Base-by-base conservation (phyloP, 2,888 invertebrate species). In the Spilarctia lutea region DNA sequence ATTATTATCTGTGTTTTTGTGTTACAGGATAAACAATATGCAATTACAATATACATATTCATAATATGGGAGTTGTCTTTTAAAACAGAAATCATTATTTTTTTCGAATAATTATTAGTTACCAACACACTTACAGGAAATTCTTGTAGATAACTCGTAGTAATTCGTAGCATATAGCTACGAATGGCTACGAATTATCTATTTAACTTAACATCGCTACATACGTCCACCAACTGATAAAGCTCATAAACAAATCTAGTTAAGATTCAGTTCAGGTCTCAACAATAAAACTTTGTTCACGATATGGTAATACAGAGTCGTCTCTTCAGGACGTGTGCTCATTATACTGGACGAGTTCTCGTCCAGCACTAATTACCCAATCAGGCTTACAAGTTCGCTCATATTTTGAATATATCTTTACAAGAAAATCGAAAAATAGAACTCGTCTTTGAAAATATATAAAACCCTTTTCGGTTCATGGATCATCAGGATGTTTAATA, bases 311-410 rank as follows among this genome's bases (percentile, higher is more conserved):
- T 83, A 65, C 69, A 70, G 68, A 75, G 66, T 77, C 78, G 82
- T 85, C 75, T 83, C 11, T 52, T 27, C 63, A 75, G 72, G 48
- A 84, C 84, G 84, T 85, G 84, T 76, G 78, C 77, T 77, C 81
- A 79, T 85, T 85, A 83, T 52, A 76, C 74, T 33, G 85, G 81
- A 83, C 85, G 80, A 60, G 33, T 71, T 72, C 78, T 78, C 83
- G 85, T 84, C 81, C 77, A 68, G 73, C 7, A 69, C 74, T 84
- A 85, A 84, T 85, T 78, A 81, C 69, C 75, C 75, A 76, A 82
- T 77, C 70, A 70, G 67, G 52, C 72, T 75, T 48, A 75, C 65
- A 73, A 52, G 52, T n/a, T 71, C n/a, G 56, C n/a, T 69, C 35
- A 20, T 39, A 24, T 69, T 56, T 42, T 33, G 48, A 30, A 30